These are phyloP conservation scores for Drosophila saltans DNA, from an alignment of 1,140 invertebrate genomes.

Conservation along the genomic window DNA sequence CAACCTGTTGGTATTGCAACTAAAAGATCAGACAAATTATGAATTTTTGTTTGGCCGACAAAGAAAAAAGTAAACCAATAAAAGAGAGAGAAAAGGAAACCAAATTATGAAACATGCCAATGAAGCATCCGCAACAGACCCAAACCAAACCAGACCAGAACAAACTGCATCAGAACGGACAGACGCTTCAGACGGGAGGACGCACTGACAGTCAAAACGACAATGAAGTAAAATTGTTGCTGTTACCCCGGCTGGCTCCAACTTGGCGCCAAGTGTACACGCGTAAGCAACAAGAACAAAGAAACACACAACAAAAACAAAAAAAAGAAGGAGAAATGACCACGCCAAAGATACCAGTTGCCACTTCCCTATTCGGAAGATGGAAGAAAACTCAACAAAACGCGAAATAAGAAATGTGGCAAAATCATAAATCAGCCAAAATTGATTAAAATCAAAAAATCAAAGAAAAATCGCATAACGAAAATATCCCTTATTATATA, in stretches of 20 bases:
- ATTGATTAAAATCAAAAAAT: conserved; percentile 1
- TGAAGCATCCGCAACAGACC: conserved; percentile 32
- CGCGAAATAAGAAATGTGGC: background rate
- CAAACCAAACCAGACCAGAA: background rate
- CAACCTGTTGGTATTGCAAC: conserved; percentile 20
- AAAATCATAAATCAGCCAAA: background rate
- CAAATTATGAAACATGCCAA: conserved; percentile 66
- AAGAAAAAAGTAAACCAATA: conserved; percentile 12
- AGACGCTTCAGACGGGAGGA: background rate
- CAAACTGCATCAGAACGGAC: background rate
- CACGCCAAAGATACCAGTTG: conserved; percentile 39
- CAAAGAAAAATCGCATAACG: no score
- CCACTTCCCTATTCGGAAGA: conserved; percentile 8
- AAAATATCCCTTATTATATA: no score
- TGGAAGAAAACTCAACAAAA: conserved; percentile 3
- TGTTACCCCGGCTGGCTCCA: conserved; percentile 42
- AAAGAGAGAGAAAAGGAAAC: conserved; percentile 35
- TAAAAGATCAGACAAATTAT: conserved; percentile 60
- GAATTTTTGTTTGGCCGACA: conserved; percentile 42
- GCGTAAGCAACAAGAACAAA: conserved; percentile 17
- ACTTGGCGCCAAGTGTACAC: conserved; percentile 69
- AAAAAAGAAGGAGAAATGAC: conserved; percentile 14
- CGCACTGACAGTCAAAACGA: background rate
- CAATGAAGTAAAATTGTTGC: conserved; percentile 48
- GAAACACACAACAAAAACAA: conserved; percentile 21